Evolutionary conservation across 2,113 vertebrate genomes (phyloP), one percentile per base, ranked within the genome.

Genomic region (Varanus komodoensis): DNA sequence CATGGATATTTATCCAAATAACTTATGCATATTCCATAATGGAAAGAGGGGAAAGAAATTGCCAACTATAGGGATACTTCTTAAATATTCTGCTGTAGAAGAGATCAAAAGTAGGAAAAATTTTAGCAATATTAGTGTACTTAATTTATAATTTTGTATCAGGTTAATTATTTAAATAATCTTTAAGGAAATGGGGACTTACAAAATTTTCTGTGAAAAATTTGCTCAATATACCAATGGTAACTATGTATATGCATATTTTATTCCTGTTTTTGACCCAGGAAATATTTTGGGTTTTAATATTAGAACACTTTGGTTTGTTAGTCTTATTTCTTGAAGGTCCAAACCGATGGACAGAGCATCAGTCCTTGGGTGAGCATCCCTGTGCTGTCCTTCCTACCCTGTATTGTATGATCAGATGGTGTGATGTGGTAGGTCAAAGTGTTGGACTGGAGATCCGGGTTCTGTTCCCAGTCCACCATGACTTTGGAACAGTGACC

Each of bases 21-120:
- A 95, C 34, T 93, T 93, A 94, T 95, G 91, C 92, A 95, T 96
- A 95, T 97, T 97, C 96, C 93, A 96, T 96, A 91, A 94, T 93
- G 90, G 94, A 94, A 91, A 93, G 92, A 64, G 92, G 52, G 83
- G 75, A 44, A 3, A 86, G n/a, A 1, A 79, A 86, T 89, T 64
- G 4, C 80, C 44, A 91, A 90, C 91, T 82, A 93, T 68, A 85
- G 89, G 85, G 82, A 89, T 94, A 61, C 87, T 52, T 94, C 91
- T 93, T 92, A 69, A 32, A 17, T 91, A 71, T 6, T 32, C 69
- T 96, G 96, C 91, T 91, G 57, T 89, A 84, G 82, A 91, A 44
- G 88, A 93, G 95, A 91, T 79, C 73, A 92, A 91, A 91, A 32
- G 74, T 34, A 82, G 14, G 57, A 87, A 92, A 84, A 50, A 1